phyloP scores from a whole-genome alignment of 2,888 invertebrate genomes.

The Sinelater perroti region DNA sequence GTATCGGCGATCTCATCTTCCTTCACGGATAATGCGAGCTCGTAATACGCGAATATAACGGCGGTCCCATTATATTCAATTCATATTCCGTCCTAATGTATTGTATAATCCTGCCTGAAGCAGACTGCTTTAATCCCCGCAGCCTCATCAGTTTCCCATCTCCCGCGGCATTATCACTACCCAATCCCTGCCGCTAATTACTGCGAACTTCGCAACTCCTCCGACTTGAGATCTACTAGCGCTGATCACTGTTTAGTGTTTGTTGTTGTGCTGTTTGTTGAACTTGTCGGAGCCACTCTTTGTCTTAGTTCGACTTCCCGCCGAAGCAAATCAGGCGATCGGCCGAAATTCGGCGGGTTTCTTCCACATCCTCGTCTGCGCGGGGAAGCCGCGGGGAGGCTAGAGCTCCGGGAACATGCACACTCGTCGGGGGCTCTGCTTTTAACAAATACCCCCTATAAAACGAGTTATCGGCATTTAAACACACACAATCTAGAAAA shows the following conservation, averaged over 20 bases:
- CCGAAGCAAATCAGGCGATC: conserved; percentile 37
- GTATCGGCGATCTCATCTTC: conserved; percentile 23
- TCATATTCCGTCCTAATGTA: conserved; percentile 53
- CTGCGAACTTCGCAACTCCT: conserved; percentile 53
- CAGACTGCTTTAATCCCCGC: conserved; percentile 54
- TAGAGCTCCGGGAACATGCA: conserved; percentile 11
- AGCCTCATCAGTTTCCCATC: conserved; percentile 59
- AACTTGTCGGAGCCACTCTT: conserved; percentile 45
- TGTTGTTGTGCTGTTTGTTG: conserved; percentile 55
- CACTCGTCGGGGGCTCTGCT: conserved; percentile 23
- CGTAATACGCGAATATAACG: conserved; percentile 29
- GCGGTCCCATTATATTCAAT: conserved; percentile 50
- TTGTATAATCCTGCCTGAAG: conserved; percentile 54
- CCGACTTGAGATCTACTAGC: conserved; percentile 36
- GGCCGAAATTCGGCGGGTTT: conserved; percentile 21
- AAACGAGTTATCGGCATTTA: conserved; percentile 43
- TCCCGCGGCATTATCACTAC: conserved; percentile 57
- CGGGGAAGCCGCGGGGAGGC: too few species aligned
- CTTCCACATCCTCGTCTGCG: not conserved
- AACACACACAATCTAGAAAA: conserved; percentile 54
- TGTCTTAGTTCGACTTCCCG: conserved; percentile 40
- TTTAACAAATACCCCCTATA: conserved; percentile 43
- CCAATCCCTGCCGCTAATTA: conserved; percentile 58
- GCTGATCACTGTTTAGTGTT: conserved; percentile 57
- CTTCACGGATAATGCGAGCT: conserved; percentile 22